Base-by-base conservation (phyloP, 2,113 vertebrate species). In the Rhinopomastus cyanomelas region DNA sequence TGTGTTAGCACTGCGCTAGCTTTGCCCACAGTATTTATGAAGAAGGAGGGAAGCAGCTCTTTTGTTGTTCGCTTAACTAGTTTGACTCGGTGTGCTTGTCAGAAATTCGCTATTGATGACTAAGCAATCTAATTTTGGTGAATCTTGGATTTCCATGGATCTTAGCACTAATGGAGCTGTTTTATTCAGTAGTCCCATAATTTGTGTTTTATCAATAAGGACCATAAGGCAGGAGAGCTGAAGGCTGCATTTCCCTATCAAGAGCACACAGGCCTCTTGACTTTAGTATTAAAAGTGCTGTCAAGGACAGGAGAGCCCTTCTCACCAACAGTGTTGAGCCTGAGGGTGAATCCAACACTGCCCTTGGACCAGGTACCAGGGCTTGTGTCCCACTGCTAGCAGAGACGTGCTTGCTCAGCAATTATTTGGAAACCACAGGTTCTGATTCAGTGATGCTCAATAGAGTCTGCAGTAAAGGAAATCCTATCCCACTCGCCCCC, bases 381-480 rank as follows among this genome's bases (percentile, higher is more conserved):
- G 48, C 36, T 78, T 56, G 67, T 1, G 8, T 83, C 52, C 72
- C 37, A 37, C 34, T 67, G 80, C 80, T 80, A 32, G 48, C 48
- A 59, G 61, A 80, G 71, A 49, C 16, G 12, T 57, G 69, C 32
- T 90, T 23, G n/a, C 57, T 87, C 78, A 66, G 56, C 81, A 84
- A 4, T 72, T 88, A 72, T 60, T 62, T 56, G 69, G 56, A 34
- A 82, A 75, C 44, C 51, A 17, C 61, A 49, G 44, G n/a, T n/a
- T 88, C 72, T 74, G 61, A 75, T 88, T 83, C 85, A 84, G 64
- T 82, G 74, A 80, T 77, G 60, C 36, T 76, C 87, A 78, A 77
- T 61, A 49, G 91, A 86, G 59, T 57, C 52, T 65, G 27, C 62
- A 84, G 78, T 56, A 85, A 89, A 42, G 53, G 68, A 46, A 29